phyloP scores from a whole-genome alignment of 2,888 invertebrate species.

The Standfussiana lucernea region DNA sequence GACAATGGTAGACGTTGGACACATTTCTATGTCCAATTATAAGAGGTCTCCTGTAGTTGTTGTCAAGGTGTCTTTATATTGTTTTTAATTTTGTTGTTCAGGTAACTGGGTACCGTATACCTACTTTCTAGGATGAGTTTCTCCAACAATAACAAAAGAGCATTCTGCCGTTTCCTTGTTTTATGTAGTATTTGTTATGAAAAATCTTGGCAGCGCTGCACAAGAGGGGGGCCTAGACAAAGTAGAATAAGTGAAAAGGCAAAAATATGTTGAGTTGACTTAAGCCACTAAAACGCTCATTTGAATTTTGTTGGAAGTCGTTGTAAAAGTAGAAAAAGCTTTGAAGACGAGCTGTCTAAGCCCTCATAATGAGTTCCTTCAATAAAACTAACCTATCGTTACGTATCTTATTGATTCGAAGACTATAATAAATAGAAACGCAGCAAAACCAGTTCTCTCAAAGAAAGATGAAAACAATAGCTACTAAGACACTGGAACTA shows the following conservation, averaged over 20 bases:
- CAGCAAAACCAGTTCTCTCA: background rate
- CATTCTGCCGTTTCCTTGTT: background rate
- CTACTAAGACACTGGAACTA: slow-evolving; percentile 12
- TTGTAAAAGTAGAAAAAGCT: background rate
- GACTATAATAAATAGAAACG: no score
- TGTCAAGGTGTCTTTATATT: slow-evolving; percentile 15
- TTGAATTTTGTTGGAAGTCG: background rate
- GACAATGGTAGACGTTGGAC: slow-evolving; percentile 32
- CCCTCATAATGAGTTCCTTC: background rate
- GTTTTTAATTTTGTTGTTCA: slow-evolving; percentile 29
- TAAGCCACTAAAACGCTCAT: background rate
- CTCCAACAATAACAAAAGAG: slow-evolving; percentile 1
- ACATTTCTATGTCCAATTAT: slow-evolving; percentile 46
- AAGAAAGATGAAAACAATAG: slow-evolving; percentile 2
- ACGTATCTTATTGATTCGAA: background rate
- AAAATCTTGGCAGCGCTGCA: background rate
- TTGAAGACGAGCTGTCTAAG: background rate
- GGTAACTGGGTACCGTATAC: slow-evolving; percentile 2
- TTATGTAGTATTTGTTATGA: background rate
- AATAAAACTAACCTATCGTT: background rate
- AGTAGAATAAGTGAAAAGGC: background rate
- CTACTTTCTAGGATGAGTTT: background rate
- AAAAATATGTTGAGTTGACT: background rate
- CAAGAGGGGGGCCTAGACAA: background rate
- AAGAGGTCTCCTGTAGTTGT: slow-evolving; percentile 9